Evolutionary conservation across 2,797 vertebrate species (phyloP).

Genomic region (Typhlichthys eigenmanni): DNA sequence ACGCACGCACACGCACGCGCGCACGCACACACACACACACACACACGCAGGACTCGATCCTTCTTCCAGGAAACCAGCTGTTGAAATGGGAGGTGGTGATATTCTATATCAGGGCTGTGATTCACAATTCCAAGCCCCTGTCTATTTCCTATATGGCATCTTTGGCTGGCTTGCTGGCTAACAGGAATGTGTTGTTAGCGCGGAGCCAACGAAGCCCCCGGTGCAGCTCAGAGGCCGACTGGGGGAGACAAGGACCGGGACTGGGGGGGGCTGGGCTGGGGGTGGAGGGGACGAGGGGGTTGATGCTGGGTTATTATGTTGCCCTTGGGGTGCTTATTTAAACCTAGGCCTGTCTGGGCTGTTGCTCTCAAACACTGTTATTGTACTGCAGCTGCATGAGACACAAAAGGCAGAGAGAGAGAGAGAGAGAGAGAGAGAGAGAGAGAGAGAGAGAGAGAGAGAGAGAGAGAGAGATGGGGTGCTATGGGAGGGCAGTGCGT

Average conservation of each 20-base stretch:
- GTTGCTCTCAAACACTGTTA: background rate
- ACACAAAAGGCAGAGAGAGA: background rate
- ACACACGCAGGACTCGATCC: constrained; percentile 45
- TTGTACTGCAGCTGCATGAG: constrained; percentile 4
- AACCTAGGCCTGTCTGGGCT: background rate
- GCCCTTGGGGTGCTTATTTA: background rate
- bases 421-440: constrained; percentile 1
- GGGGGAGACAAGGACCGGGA: constrained; percentile 9
- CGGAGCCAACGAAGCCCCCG: constrained; percentile 28
- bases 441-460: constrained; percentile 33
- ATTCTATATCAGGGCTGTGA: constrained; percentile 79
- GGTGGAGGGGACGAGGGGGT: constrained; percentile 19
- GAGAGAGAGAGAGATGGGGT: constrained; percentile 36
- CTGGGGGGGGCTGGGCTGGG: no score
- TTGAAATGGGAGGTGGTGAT: constrained; percentile 72
- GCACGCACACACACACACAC: constrained; percentile 60
- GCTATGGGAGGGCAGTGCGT: constrained; percentile 20
- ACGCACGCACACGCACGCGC: constrained; percentile 59
- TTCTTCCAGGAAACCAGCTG: constrained; percentile 81
- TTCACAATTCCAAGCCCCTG: constrained; percentile 75
- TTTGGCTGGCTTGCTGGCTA: constrained; percentile 55
- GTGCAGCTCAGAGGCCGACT: constrained; percentile 25
- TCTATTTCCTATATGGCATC: constrained; percentile 72
- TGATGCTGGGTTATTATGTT: constrained; percentile 37
- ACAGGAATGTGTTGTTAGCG: constrained; percentile 66